A percentile compares a stretch with the other conserved stretches of the same genome.
phyloP scores from a whole-genome alignment of 2,888 invertebrate species.

The Pyrgus malvae region DNA sequence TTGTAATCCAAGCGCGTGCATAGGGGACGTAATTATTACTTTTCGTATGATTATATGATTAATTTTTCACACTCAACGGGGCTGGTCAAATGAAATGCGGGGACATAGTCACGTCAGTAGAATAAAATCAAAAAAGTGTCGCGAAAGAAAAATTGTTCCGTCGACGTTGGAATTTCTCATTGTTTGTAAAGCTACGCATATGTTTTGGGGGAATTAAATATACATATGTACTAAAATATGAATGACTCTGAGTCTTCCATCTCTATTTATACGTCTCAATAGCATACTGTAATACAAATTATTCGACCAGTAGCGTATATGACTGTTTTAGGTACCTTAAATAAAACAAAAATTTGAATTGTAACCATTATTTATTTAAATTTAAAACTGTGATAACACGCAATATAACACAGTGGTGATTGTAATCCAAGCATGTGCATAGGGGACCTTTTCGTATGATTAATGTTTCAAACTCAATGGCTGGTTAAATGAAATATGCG shows the following conservation, averaged over 20 bases:
- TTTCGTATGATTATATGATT: conserved; percentile 27
- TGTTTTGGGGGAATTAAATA: neutral
- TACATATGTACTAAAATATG: neutral
- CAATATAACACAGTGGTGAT: conserved; percentile 15
- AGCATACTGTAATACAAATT: too few species aligned
- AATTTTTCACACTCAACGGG: conserved; percentile 27
- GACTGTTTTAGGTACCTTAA: too few species aligned
- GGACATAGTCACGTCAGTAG: conserved; percentile 20
- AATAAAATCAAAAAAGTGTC: conserved; percentile 19
- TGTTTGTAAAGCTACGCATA: neutral
- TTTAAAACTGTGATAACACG: too few species aligned
- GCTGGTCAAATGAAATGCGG: conserved; percentile 25
- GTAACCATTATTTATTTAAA: too few species aligned
- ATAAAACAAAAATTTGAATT: too few species aligned
- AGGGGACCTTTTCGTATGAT: conserved; percentile 25
- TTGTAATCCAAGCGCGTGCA: conserved; percentile 17
- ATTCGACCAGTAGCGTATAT: too few species aligned
- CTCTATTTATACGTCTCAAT: too few species aligned
- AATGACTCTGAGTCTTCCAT: neutral
- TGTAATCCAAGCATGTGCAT: conserved; percentile 15
- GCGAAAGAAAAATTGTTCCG: conserved; percentile 13
- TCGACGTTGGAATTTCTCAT: conserved; percentile 14
- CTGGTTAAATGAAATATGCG: conserved; percentile 25
- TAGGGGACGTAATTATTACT: conserved; percentile 25
- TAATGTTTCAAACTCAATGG: conserved; percentile 26